phyloP scores from a whole-genome alignment of 2,888 invertebrate species.

The Agrotis clavis region DNA sequence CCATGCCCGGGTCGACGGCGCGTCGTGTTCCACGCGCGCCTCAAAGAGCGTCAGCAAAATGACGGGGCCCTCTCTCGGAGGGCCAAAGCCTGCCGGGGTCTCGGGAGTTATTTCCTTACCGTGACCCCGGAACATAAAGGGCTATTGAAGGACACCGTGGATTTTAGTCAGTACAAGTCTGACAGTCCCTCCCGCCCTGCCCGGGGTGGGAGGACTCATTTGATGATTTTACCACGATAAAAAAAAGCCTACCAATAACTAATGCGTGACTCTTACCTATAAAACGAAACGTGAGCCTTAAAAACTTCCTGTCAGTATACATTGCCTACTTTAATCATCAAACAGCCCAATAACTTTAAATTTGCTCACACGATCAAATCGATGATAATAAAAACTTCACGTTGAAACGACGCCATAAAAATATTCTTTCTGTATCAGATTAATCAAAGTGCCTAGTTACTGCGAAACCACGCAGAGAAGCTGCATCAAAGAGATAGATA shows the following conservation, averaged over 20 bases:
- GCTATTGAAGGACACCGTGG: too few species aligned
- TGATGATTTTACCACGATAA: too few species aligned
- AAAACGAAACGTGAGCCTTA: conserved; percentile 18
- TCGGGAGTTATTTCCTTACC: too few species aligned
- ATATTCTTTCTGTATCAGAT: conserved; percentile 38
- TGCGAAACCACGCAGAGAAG: conserved; percentile 38
- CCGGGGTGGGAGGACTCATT: too few species aligned
- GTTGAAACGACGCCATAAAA: conserved; percentile 43
- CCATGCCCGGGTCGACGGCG: too few species aligned
- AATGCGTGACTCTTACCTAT: background rate
- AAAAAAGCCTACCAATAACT: background rate
- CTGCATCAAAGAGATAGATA: conserved; percentile 47
- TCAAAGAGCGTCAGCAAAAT: too few species aligned
- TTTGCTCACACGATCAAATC: conserved; percentile 49
- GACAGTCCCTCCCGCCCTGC: too few species aligned
- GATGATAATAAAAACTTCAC: conserved; percentile 33
- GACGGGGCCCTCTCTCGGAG: too few species aligned
- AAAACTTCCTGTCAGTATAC: conserved; percentile 19
- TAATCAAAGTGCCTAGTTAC: conserved; percentile 27
- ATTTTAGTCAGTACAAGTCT: too few species aligned
- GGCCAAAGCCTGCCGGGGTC: too few species aligned
- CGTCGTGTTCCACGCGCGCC: too few species aligned
- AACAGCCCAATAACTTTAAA: conserved; percentile 41
- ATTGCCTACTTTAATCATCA: conserved; percentile 19
- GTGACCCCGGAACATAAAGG: too few species aligned